phyloP scores from a whole-genome alignment of 2,113 vertebrate genomes.

The Nesogale talazaci region DNA sequence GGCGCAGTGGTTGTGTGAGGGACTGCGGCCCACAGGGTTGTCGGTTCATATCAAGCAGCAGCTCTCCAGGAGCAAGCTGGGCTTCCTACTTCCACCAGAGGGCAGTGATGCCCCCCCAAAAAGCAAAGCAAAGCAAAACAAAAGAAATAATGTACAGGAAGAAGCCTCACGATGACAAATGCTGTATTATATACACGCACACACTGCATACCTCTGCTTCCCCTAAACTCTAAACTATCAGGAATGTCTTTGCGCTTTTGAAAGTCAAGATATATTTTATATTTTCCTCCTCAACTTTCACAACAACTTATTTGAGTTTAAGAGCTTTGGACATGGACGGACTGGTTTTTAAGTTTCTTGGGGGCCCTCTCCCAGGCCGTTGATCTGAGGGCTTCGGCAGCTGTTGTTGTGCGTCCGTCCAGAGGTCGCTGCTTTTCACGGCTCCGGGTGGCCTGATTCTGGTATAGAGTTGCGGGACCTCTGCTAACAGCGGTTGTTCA shows the following conservation, averaged over 20 bases:
- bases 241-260: slow-evolving; percentile 12
- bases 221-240: slow-evolving; percentile 4
- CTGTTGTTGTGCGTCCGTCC: slow-evolving; percentile 63
- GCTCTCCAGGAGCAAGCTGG: too few relatives aligned
- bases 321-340: slow-evolving; percentile 21
- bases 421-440: slow-evolving; percentile 56
- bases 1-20: too few relatives aligned
- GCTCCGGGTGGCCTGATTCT: slow-evolving; percentile 57
- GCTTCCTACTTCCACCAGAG: too few relatives aligned
- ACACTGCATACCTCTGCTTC: neutral
- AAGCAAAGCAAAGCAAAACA: too few relatives aligned
- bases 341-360: slow-evolving; percentile 7
- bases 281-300: slow-evolving; percentile 41
- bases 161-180: neutral
- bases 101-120: too few relatives aligned
- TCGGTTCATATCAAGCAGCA: too few relatives aligned
- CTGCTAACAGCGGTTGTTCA: slow-evolving; percentile 47
- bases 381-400: slow-evolving; percentile 24
- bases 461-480: slow-evolving; percentile 49
- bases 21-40: too few relatives aligned
- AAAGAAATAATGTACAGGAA: neutral
- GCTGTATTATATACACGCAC: neutral
- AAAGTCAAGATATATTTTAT: neutral
- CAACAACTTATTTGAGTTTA: slow-evolving; percentile 1
- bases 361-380: neutral